Percentiles rank a stretch among this genome's conserved stretches.
phyloP scores from a whole-genome alignment of 2,888 invertebrate species.

The Zonitis immaculata region DNA sequence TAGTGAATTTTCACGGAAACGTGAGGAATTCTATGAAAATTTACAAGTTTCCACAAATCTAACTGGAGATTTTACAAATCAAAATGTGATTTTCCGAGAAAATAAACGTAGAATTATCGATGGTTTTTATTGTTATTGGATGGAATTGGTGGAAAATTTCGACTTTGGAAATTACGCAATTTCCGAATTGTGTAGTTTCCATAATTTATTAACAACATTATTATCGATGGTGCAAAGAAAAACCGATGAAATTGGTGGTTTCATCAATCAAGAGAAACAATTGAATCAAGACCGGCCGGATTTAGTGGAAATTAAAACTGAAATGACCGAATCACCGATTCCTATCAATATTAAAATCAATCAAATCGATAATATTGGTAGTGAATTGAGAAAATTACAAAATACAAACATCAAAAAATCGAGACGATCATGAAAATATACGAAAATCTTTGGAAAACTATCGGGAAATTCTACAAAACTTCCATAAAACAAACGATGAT shows the following conservation, averaged over 20 bases:
- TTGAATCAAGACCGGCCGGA: not conserved
- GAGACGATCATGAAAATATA: not conserved
- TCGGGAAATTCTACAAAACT: not conserved
- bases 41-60: too few relatives aligned
- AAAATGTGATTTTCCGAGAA: too few relatives aligned
- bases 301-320: slow-evolving; percentile 7
- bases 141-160: not conserved
- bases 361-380: slow-evolving; percentile 4
- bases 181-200: not conserved
- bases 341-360: not conserved
- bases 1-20: slow-evolving; percentile 4
- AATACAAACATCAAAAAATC: slow-evolving; percentile 1
- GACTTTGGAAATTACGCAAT: not conserved
- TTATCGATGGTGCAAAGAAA: not conserved
- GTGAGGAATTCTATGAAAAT: slow-evolving; percentile 5
- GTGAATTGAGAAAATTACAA: slow-evolving; percentile 5
- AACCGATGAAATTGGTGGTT: not conserved
- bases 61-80: too few relatives aligned
- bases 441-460: not conserved
- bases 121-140: slow-evolving; percentile 1
- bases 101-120: not conserved
- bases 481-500: not conserved
- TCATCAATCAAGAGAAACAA: not conserved
- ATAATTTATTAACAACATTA: not conserved
- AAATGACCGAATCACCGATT: not conserved